Evolutionary conservation across 2,888 invertebrate genomes (phyloP), one percentile per base, ranked within the genome.

Genomic region (Ennomos quercinarius): DNA sequence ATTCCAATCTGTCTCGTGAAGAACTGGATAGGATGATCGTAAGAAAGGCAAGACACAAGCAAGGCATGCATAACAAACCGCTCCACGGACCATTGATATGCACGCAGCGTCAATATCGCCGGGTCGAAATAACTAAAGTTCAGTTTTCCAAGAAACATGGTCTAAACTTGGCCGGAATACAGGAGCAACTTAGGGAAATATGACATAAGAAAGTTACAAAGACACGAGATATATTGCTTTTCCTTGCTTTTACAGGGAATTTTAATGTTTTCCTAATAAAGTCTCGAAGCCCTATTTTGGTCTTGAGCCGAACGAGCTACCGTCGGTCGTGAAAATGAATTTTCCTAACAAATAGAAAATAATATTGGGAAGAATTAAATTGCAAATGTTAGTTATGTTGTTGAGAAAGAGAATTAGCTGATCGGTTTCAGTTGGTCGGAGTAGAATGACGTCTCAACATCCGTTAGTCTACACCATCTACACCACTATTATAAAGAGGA

Each of bases 61-160:
- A 66, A 72, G 73, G 72, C 70, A 80, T 80, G 82, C 77, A 82
- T 83, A 80, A 76, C 74, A 81, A 79, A 75, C 71, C 72, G 70
- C 71, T 76, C 67, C 76, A 71, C 48, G 60, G 39, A 9, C 59
- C 55, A 83, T 84, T 81, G 73, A 76, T 80, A 85, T 85, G 80
- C 84, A 76, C 63, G 65, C 67, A 69, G 71, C 73, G 77, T 73
- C 74, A 72, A 55, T 67, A 63, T 59, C 66, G 67, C 67, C 54
- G 64, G 69, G 68, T 71, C 68, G 65, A 76, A 77, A 75, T 74
- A 74, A 73, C 71, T 60, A 48, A 60, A 61, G 43, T 61, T 67
- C 39, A 69, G 67, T 69, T 76, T 74, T 71, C 75, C 70, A 70
- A 77, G 77, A 77, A 74, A 61, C 61, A 65, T 59, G 55, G 58